These are phyloP conservation scores for Zosterops pallidus DNA, from an alignment of 2,113 vertebrate species.

Conservation along the genomic window DNA sequence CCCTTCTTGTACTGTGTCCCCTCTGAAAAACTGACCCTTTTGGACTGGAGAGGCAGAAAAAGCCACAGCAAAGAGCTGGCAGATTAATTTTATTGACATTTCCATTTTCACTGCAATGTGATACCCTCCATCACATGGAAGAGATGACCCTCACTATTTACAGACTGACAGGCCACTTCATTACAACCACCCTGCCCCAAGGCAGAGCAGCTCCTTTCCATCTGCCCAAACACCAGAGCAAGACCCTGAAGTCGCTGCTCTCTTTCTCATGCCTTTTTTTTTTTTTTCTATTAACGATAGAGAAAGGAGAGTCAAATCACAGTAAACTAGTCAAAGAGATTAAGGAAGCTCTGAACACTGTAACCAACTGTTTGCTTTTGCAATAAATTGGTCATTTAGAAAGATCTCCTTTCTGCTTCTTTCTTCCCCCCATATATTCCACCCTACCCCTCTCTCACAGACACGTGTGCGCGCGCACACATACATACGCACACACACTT, in stretches of 20 bases:
- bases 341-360: background rate
- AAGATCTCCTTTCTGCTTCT: background rate
- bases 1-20: constrained; percentile 40
- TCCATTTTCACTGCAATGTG: constrained; percentile 99
- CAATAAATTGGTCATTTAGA: constrained; percentile 8
- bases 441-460: constrained; percentile 12
- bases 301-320: constrained; percentile 46
- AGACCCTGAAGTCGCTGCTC: constrained; percentile 80
- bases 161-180: constrained; percentile 98
- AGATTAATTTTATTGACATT: constrained; percentile 99
- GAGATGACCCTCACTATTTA: constrained; percentile 93
- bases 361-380: constrained; percentile 15
- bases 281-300: constrained; percentile 44
- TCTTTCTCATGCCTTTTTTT: constrained; percentile 56
- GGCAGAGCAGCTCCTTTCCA: constrained; percentile 86
- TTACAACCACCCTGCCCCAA: constrained; percentile 88
- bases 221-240: constrained; percentile 89
- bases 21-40: constrained; percentile 69
- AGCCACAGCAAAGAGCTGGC: constrained; percentile 91
- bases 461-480: background rate
- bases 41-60: constrained; percentile 75
- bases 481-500: constrained; percentile 68
- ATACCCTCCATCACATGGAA: constrained; percentile 91
- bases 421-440: constrained; percentile 5
- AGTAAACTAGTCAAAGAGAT: constrained; percentile 66